Percentiles rank a stretch among this genome's conserved stretches.
phyloP scores from a whole-genome alignment of 2,797 vertebrate genomes.

The Iguana delicatissima region DNA sequence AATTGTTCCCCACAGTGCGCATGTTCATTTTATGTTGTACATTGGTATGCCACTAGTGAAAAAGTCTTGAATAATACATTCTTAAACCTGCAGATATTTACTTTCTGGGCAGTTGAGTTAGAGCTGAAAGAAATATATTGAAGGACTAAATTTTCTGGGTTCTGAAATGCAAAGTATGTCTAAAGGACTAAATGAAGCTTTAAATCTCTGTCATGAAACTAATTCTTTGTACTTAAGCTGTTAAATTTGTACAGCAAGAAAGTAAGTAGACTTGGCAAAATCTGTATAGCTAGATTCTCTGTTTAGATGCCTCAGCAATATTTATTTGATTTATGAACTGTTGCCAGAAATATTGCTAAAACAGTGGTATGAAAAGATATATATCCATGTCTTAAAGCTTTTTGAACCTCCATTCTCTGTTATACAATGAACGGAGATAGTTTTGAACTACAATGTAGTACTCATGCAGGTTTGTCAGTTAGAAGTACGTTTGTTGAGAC shows the following conservation, averaged over 20 bases:
- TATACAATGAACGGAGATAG: neutral
- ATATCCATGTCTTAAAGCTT: neutral
- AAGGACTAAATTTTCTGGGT: neutral
- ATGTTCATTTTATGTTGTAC: neutral
- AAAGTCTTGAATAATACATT: neutral
- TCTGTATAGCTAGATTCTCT: too few species aligned
- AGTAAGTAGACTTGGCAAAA: too few species aligned
- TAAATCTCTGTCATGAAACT: too few species aligned
- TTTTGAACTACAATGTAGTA: neutral
- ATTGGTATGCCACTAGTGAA: neutral
- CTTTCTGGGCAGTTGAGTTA: neutral
- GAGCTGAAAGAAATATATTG: neutral
- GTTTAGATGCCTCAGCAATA: too few species aligned
- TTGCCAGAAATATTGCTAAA: neutral
- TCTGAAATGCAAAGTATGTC: neutral
- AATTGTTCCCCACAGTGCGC: neutral
- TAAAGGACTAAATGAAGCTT: too few species aligned
- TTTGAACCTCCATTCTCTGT: neutral
- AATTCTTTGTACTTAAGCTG: too few species aligned
- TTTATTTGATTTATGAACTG: too few species aligned
- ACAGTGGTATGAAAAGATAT: too few species aligned
- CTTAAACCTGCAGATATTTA: neutral
- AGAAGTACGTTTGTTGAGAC: neutral
- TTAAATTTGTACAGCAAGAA: too few species aligned
- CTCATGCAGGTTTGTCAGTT: neutral